These are phyloP conservation scores for Cettia cetti DNA, from an alignment of 2,113 vertebrate genomes.

Conservation along the genomic window DNA sequence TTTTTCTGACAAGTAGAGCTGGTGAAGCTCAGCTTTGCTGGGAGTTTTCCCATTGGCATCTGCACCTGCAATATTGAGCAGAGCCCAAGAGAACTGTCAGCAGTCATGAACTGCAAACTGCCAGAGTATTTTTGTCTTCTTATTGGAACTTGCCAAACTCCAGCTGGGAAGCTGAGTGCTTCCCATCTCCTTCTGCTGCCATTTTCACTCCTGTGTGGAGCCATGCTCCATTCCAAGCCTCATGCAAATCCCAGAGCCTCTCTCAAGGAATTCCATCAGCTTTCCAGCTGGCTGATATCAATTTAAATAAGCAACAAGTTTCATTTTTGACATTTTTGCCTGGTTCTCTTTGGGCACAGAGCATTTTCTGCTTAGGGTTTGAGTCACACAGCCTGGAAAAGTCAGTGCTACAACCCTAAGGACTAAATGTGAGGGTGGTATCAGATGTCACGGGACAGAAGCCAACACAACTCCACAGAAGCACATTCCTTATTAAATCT, in stretches of 20 bases:
- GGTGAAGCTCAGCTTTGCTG: constrained; percentile 86
- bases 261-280: background rate
- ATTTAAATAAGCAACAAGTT: background rate
- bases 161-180: background rate
- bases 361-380: background rate
- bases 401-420: background rate
- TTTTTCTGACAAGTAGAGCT: constrained; percentile 92
- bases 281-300: background rate
- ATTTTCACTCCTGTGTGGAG: background rate
- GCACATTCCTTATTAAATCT: background rate
- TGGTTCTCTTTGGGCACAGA: background rate
- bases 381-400: background rate
- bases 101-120: background rate
- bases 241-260: background rate
- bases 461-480: background rate
- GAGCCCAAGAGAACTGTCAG: background rate
- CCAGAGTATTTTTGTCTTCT: background rate
- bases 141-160: background rate
- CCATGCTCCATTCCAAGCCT: background rate
- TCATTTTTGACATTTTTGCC: background rate
- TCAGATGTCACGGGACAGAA: background rate
- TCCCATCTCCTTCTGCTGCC: background rate
- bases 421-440: background rate
- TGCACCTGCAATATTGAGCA: constrained; percentile 49
- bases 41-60: constrained; percentile 84